Conservation (phyloP, 2,888 invertebrate species). For the Leptinotarsa juncta region DNA sequence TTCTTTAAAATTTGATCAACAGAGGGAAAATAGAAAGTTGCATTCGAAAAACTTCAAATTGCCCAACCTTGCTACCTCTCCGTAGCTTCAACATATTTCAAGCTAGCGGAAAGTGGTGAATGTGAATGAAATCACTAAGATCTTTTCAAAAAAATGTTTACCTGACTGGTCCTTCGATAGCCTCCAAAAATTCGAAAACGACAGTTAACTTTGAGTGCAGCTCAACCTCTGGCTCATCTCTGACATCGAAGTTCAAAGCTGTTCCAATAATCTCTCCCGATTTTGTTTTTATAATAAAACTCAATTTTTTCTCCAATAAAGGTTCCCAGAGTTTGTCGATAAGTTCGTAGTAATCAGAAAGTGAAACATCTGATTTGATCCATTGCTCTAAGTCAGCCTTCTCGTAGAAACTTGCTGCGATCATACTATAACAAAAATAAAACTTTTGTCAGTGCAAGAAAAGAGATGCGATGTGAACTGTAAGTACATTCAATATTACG, state of each 20-base stretch:
- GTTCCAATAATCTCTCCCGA: conserved; percentile 75
- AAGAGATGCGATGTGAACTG: background rate
- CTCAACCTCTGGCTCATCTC: conserved; percentile 81
- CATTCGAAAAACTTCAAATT: no score
- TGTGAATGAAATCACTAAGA: background rate
- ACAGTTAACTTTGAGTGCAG: conserved; percentile 76
- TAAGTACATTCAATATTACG: no score
- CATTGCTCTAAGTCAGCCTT: conserved; percentile 89
- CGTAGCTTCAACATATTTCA: no score
- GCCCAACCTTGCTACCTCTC: no score
- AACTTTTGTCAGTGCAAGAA: background rate
- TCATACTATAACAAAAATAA: conserved; percentile 73
- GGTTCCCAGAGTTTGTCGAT: conserved; percentile 78
- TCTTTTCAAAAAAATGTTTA: conserved; percentile 54
- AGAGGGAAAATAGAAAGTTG: no score
- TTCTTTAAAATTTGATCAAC: no score
- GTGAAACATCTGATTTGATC: conserved; percentile 76
- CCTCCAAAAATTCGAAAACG: conserved; percentile 84
- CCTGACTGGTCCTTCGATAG: conserved; percentile 79
- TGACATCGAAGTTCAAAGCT: conserved; percentile 83
- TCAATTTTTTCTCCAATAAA: conserved; percentile 77
- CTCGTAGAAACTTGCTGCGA: conserved; percentile 85
- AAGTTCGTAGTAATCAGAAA: conserved; percentile 77
- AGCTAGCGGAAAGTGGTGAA: no score
- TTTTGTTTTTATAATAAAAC: conserved; percentile 74